A percentile compares a stretch with the other conserved stretches of the same genome.
phyloP scores from a whole-genome alignment of 2,113 vertebrate species.

The Eulemur macaco region DNA sequence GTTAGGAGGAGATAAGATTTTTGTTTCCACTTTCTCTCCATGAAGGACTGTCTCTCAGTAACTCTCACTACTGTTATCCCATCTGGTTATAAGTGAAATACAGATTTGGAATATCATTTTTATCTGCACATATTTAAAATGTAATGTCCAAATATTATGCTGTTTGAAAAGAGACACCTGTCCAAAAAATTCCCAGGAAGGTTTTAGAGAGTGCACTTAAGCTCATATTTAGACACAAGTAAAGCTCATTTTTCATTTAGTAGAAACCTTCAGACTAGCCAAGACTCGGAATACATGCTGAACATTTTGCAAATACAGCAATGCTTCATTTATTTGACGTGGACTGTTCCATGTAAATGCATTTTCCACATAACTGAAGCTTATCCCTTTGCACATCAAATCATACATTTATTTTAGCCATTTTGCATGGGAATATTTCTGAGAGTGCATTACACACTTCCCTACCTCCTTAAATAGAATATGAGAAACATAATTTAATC shows the following conservation, averaged over 20 bases:
- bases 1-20: conserved; percentile 27
- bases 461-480: conserved; percentile 48
- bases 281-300: conserved; percentile 45
- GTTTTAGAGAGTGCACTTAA: conserved; percentile 80
- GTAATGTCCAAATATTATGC: conserved; percentile 81
- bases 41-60: conserved; percentile 36
- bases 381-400: conserved; percentile 1
- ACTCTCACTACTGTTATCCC: conserved; percentile 61
- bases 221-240: conserved; percentile 68
- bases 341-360: background rate
- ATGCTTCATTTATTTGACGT: conserved; percentile 57
- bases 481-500: conserved; percentile 41
- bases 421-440: conserved; percentile 52
- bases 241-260: conserved; percentile 73
- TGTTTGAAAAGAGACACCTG: conserved; percentile 78
- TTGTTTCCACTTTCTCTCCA: conserved; percentile 11
- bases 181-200: conserved; percentile 78
- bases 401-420: conserved; percentile 61
- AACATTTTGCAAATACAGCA: background rate
- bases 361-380: conserved; percentile 47
- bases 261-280: conserved; percentile 68
- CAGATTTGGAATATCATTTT: conserved; percentile 77
- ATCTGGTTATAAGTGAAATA: conserved; percentile 76
- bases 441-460: conserved; percentile 10
- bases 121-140: conserved; percentile 82